These are phyloP conservation scores for Elephas maximus DNA, from an alignment of 2,113 vertebrate genomes.

Conservation along the genomic window DNA sequence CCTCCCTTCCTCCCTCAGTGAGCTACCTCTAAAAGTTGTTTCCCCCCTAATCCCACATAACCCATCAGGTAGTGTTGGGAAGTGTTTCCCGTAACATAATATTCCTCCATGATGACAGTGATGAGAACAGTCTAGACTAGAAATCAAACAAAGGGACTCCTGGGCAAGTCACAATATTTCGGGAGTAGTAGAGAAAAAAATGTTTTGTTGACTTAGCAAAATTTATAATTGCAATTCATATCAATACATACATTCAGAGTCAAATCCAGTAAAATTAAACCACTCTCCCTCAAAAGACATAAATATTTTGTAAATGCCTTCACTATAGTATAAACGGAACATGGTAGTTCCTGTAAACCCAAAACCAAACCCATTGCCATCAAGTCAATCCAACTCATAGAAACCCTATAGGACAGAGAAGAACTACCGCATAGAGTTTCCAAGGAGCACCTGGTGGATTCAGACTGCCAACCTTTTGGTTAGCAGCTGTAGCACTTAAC, in stretches of 20 bases:
- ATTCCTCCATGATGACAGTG: not conserved
- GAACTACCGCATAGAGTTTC: too few species aligned
- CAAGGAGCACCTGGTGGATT: too few species aligned
- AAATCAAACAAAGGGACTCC: not conserved
- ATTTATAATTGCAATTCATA: not conserved
- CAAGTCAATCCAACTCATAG: too few species aligned
- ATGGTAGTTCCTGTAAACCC: too few species aligned
- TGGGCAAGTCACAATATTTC: not conserved
- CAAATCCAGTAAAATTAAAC: not conserved
- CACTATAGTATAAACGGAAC: too few species aligned
- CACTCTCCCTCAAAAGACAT: too few species aligned
- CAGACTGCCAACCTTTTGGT: too few species aligned
- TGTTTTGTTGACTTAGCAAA: not conserved
- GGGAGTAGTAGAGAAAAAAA: not conserved
- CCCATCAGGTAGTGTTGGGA: too few species aligned
- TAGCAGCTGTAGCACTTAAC: too few species aligned
- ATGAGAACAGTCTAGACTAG: not conserved
- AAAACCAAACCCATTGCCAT: too few species aligned
- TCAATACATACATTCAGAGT: not conserved
- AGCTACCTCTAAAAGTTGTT: not conserved
- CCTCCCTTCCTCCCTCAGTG: not conserved
- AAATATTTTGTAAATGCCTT: too few species aligned
- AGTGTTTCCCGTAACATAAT: not conserved
- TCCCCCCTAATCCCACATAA: not conserved
- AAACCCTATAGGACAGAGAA: too few species aligned